Evolutionary conservation across 2,797 vertebrate species (phyloP), one percentile per base, ranked within the genome.

Genomic region (Enteromius treurensis): DNA sequence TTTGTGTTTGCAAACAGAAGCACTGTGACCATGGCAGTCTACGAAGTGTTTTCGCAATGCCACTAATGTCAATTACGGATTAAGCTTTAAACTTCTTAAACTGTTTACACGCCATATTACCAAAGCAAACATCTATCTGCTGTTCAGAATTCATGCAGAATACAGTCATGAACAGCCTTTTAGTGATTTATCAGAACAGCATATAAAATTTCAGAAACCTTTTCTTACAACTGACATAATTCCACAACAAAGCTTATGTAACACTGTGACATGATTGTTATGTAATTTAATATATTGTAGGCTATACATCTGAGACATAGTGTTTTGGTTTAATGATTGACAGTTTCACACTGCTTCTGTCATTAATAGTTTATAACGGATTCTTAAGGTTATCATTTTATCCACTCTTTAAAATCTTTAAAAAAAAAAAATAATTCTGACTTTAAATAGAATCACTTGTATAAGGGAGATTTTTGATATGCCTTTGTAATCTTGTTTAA

Each of bases 81-180:
- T 34, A 45, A 53, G 55, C 84, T 80, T 85, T 77, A 81, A 81
- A 21, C 19, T 77, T 65, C 19, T 65, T 55, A 19, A 81, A 81
- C 49, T 62, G 81, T 87, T 83, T 87, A 83, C 40, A 83, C 32
- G 60, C 8, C 58, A 69, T 26, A 53, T 58, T 53, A 83, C 49
- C 73, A 87, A 85, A 87, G 84, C 67, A 17, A 77, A 87, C 47
- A 77, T 78, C 42, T 58, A 71, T 29, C 23, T 69, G 11, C 37
- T 42, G 42, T 73, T 62, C 74, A 13, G 55, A 14, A 17, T 51
- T 75, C 0, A 73, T 73, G 53, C 26, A 55, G 26, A 81, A 64
- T 4, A 26, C 69, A 34, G 34, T 71, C 53, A 8, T n/a, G 32
- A 73, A 15, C 19, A 49, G 40, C 79, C 19, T 60, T 21, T 3